Conservation (phyloP, 2,113 vertebrate species). For the Rynchops niger region DNA sequence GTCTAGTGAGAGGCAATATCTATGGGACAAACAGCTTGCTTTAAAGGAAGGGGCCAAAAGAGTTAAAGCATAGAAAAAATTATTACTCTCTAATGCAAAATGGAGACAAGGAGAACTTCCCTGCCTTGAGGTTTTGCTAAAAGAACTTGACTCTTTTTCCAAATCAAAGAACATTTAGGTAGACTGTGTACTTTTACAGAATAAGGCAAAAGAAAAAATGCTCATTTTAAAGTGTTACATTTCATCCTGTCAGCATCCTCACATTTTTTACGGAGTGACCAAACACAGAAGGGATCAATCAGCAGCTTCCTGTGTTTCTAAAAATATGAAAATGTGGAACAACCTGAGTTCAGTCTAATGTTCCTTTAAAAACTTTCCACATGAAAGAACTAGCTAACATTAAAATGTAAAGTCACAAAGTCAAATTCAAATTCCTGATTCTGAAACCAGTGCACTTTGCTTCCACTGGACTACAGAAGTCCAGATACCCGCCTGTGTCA, state of each 20-base stretch:
- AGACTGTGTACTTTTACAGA: background rate
- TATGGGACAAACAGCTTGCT: background rate
- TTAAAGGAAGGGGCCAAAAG: background rate
- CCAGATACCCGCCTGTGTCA: background rate
- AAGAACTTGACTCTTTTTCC: background rate
- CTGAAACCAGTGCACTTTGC: background rate
- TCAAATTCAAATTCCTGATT: background rate
- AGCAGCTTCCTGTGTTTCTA: background rate
- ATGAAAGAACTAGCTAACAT: background rate
- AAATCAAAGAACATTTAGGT: background rate
- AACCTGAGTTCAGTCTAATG: background rate
- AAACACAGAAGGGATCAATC: background rate
- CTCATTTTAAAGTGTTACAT: background rate
- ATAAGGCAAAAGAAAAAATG: background rate
- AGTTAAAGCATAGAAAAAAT: background rate
- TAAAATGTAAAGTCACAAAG: background rate
- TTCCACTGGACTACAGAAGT: background rate
- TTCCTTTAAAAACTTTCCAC: background rate
- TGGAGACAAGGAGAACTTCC: background rate
- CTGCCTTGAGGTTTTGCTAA: background rate
- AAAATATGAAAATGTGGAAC: background rate
- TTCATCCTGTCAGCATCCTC: background rate
- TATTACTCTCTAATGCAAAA: background rate
- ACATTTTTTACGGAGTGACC: background rate
- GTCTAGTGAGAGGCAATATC: background rate